Percentiles rank a stretch among this genome's conserved stretches.
Evolutionary conservation across 1,140 invertebrate genomes (phyloP).

Genomic region (Telenomus remus): DNA sequence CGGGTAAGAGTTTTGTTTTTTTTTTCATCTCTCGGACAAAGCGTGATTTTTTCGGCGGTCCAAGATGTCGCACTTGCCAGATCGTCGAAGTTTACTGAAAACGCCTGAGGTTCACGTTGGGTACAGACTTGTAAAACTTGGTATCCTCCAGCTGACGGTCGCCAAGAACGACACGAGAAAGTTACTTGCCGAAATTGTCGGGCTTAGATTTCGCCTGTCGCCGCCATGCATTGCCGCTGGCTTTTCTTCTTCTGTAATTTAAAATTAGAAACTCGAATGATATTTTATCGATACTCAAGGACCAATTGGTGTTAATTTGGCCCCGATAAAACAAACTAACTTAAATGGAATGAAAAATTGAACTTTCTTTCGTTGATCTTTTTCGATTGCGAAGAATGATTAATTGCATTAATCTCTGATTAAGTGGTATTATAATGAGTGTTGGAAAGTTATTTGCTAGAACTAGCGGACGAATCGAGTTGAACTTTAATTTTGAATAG

Average conservation of each 20-base stretch:
- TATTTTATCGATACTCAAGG: conserved; percentile 37
- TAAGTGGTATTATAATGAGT: conserved; percentile 13
- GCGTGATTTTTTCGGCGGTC: conserved; percentile 49
- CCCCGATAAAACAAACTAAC: neutral
- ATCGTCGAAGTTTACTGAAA: conserved; percentile 51
- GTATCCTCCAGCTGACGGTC: conserved; percentile 74
- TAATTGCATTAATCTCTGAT: conserved; percentile 3
- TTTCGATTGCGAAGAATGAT: neutral
- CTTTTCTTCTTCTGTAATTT: conserved; percentile 59
- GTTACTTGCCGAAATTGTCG: conserved; percentile 72
- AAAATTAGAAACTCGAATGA: conserved; percentile 51
- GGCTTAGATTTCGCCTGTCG: conserved; percentile 71
- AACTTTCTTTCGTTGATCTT: no score
- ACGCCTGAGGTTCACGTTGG: conserved; percentile 69
- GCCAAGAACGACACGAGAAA: conserved; percentile 70
- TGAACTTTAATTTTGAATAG: conserved; percentile 28
- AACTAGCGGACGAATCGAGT: conserved; percentile 17
- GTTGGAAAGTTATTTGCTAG: conserved; percentile 14
- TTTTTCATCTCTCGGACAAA: conserved; percentile 38
- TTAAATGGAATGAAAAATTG: no score
- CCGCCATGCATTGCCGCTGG: conserved; percentile 77
- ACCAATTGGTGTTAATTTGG: conserved; percentile 15
- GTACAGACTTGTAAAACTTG: conserved; percentile 71
- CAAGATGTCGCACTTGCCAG: conserved; percentile 48
- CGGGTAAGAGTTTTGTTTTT: conserved; percentile 31